These are phyloP conservation scores for Nerophis lumbriciformis DNA, from an alignment of 2,113 vertebrate species.

Conservation along the genomic window DNA sequence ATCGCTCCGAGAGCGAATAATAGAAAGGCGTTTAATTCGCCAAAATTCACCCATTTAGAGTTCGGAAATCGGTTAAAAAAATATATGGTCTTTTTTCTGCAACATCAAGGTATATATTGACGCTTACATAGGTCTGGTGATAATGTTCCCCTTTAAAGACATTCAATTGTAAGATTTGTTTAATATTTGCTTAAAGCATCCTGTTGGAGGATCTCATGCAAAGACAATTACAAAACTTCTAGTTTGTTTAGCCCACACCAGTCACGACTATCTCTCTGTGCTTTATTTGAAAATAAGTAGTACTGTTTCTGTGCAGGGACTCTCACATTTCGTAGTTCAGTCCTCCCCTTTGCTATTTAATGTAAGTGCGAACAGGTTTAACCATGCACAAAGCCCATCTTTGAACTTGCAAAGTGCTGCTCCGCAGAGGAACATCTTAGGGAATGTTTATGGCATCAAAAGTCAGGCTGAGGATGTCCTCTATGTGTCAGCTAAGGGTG, in stretches of 20 bases:
- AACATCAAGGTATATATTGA: no score
- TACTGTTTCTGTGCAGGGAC: constrained; percentile 4
- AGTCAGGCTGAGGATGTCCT: constrained; percentile 59
- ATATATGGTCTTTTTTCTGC: no score
- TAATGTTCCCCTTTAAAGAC: no score
- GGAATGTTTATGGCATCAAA: constrained; percentile 61
- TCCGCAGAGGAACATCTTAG: constrained; percentile 36
- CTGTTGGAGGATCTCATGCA: no score
- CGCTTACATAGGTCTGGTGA: no score
- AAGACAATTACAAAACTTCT: no score
- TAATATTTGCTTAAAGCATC: no score
- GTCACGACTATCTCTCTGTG: constrained; percentile 22
- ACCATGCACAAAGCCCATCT: constrained; percentile 34
- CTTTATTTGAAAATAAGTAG: constrained; percentile 20
- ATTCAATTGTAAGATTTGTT: no score
- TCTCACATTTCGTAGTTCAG: constrained; percentile 20
- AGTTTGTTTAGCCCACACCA: neutral
- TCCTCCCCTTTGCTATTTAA: constrained; percentile 18
- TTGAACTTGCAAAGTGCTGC: constrained; percentile 24
- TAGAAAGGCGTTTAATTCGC: no score
- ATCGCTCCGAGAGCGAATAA: no score
- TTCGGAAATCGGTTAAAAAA: no score
- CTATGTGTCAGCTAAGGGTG: constrained; percentile 66
- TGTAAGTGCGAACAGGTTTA: constrained; percentile 32
- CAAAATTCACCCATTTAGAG: no score